phyloP scores from a whole-genome alignment of 2,797 vertebrate genomes.

The Cichlasoma orientale region DNA sequence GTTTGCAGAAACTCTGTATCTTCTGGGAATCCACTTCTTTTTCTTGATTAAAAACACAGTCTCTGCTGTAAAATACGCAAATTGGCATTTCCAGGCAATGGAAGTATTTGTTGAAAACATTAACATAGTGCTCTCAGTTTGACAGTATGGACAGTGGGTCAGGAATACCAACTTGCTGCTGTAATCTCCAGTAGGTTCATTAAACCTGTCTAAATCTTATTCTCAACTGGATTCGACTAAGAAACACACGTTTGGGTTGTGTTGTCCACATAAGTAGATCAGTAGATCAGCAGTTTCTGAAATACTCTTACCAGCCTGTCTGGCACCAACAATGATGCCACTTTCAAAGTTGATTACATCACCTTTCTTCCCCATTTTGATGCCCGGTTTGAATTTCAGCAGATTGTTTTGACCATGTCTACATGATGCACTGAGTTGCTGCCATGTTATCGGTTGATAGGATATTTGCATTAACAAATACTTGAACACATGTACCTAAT shows the following conservation, averaged over 20 bases:
- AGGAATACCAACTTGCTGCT: constrained; percentile 43
- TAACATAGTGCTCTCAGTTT: constrained; percentile 63
- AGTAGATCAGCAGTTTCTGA: background rate
- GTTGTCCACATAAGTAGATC: background rate
- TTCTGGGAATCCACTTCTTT: constrained; percentile 17
- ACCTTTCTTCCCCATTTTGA: background rate
- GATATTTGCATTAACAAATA: background rate
- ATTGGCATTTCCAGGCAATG: constrained; percentile 43
- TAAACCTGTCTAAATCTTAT: constrained; percentile 54
- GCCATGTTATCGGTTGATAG: background rate
- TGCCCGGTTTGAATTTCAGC: background rate
- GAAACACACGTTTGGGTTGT: background rate
- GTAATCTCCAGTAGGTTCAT: constrained; percentile 74
- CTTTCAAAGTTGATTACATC: background rate
- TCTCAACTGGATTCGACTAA: constrained; percentile 33
- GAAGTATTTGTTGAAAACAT: constrained; percentile 60
- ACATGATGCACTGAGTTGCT: background rate
- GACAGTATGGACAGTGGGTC: constrained; percentile 44
- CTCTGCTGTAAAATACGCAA: constrained; percentile 51
- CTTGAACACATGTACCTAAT: background rate
- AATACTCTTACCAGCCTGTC: background rate
- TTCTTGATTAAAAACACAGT: constrained; percentile 19
- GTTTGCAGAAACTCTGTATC: constrained; percentile 6
- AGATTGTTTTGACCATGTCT: background rate
- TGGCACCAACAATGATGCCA: background rate